A percentile compares a stretch with the other conserved stretches of the same genome.
Evolutionary conservation across 2,113 vertebrate genomes (phyloP).

Genomic region (Diglossa brunneiventris): DNA sequence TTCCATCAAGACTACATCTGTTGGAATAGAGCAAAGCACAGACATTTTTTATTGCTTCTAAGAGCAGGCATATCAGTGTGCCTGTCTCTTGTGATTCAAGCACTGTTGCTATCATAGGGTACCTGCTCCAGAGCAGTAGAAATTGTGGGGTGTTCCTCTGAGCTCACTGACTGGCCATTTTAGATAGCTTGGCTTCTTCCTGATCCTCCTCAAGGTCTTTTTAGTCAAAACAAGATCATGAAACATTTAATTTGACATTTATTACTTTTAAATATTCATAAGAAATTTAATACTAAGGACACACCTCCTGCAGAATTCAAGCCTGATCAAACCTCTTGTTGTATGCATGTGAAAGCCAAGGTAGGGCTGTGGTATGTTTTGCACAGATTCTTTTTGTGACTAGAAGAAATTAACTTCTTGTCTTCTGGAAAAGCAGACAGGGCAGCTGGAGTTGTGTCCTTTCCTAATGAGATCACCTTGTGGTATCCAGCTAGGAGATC

Average conservation of each 20-base stretch:
- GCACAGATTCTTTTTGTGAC: background rate
- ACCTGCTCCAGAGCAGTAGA: background rate
- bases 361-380: background rate
- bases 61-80: background rate
- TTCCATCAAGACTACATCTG: background rate
- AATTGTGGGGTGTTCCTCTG: background rate
- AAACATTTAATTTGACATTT: slow-evolving; percentile 76
- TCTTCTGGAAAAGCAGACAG: background rate
- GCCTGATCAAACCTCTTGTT: background rate
- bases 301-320: slow-evolving; percentile 46
- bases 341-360: background rate
- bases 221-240: slow-evolving; percentile 73
- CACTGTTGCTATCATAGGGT: background rate
- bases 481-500: background rate
- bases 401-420: background rate
- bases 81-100: background rate
- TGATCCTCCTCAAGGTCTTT: slow-evolving; percentile 71
- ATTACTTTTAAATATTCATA: slow-evolving; percentile 78
- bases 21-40: background rate
- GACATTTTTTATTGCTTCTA: background rate
- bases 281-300: slow-evolving; percentile 51
- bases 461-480: background rate
- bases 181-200: slow-evolving; percentile 10
- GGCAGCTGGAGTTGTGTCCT: background rate
- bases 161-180: background rate